Evolutionary conservation across 2,888 invertebrate genomes (phyloP).

Genomic region (Taenaris catops): DNA sequence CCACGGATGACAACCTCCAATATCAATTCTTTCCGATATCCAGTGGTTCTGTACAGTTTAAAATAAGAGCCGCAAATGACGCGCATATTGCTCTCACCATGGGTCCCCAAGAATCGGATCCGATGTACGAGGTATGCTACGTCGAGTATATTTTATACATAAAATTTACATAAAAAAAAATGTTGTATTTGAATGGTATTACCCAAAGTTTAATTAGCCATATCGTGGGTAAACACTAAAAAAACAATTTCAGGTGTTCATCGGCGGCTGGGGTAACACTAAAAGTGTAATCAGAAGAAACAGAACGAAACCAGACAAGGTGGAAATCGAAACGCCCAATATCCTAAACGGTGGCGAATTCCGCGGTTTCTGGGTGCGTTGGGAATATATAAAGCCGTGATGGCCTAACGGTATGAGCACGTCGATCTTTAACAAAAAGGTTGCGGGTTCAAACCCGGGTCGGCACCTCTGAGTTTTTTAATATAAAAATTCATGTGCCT

Average conservation of each 20-base stretch:
- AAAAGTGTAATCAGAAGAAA: conserved; percentile 92
- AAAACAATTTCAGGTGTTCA: conserved; percentile 83
- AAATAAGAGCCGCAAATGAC: conserved; percentile 89
- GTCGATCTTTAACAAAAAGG: no score
- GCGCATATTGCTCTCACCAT: conserved; percentile 91
- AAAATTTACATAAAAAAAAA: no score
- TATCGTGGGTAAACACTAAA: no score
- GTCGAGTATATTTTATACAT: no score
- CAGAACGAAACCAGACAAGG: conserved; percentile 86
- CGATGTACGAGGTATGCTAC: conserved; percentile 92
- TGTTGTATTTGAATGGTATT: no score
- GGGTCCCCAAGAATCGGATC: conserved; percentile 84
- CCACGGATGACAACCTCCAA: conserved; percentile 89
- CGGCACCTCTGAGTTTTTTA: no score
- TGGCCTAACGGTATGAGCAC: no score
- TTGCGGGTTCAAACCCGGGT: no score
- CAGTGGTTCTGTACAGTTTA: conserved; percentile 86
- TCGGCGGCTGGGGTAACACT: conserved; percentile 93
- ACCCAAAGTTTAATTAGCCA: no score
- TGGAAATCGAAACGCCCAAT: conserved; percentile 84
- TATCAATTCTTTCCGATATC: conserved; percentile 89
- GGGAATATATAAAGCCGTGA: no score
- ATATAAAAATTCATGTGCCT: no score
- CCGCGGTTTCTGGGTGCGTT: conserved; percentile 93
- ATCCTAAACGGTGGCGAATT: conserved; percentile 86